Conservation (phyloP, 2,797 vertebrate species). For the Arremon aurantiirostris region DNA sequence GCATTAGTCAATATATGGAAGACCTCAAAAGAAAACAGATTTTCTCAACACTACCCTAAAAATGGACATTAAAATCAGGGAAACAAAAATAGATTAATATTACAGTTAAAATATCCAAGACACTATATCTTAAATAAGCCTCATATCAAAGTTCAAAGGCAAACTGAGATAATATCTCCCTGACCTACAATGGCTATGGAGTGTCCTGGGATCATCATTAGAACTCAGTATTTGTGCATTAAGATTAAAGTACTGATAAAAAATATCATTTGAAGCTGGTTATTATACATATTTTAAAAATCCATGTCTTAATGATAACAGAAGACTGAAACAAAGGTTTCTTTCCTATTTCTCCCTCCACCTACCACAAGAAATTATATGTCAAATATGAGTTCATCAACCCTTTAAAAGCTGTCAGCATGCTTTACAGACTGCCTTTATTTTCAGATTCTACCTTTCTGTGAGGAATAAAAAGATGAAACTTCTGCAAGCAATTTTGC, state of each 20-base stretch:
- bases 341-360: neutral
- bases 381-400: neutral
- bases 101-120: neutral
- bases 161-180: neutral
- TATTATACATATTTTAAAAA: neutral
- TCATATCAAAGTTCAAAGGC: neutral
- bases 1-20: neutral
- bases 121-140: neutral
- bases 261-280: neutral
- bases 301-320: neutral
- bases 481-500: neutral
- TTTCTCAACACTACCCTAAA: neutral
- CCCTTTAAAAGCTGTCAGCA: neutral
- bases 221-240: neutral
- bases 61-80: neutral
- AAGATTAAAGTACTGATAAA: neutral
- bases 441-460: neutral
- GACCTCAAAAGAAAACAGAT: neutral
- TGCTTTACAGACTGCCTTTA: neutral
- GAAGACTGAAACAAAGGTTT: neutral
- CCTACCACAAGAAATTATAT: neutral
- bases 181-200: accelerated
- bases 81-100: neutral
- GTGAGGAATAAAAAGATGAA: neutral
- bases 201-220: neutral